These are phyloP conservation scores for Orthonyx spaldingii DNA, from an alignment of 2,113 vertebrate genomes.

Conservation along the genomic window DNA sequence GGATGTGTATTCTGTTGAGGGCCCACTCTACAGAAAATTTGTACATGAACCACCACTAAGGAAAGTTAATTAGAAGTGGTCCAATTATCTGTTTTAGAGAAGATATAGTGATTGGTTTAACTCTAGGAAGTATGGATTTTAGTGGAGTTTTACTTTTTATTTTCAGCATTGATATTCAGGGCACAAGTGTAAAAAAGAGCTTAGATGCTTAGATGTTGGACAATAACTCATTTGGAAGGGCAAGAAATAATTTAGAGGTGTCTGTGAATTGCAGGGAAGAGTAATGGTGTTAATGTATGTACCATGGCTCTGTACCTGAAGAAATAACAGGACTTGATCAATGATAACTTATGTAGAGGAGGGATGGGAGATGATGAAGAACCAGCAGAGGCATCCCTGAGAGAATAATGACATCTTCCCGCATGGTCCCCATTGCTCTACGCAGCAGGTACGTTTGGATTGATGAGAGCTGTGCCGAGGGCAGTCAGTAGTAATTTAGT, in stretches of 20 bases:
- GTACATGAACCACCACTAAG: background rate
- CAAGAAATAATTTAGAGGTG: slow-evolving; percentile 60
- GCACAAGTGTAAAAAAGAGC: background rate
- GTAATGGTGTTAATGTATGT: slow-evolving; percentile 49
- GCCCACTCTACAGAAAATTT: background rate
- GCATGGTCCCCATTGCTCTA: background rate
- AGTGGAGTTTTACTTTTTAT: background rate
- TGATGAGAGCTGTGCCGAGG: slow-evolving; percentile 52
- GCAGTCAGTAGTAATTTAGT: slow-evolving; percentile 61
- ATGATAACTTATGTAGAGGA: slow-evolving; percentile 34
- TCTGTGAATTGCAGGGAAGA: slow-evolving; percentile 54
- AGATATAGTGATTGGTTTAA: background rate
- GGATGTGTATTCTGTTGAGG: background rate
- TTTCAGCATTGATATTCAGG: slow-evolving; percentile 20
- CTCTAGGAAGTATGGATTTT: background rate
- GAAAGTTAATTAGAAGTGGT: background rate
- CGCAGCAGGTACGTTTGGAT: slow-evolving; percentile 52
- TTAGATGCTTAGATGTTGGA: background rate
- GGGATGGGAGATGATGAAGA: slow-evolving; percentile 58
- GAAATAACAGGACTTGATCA: slow-evolving; percentile 67
- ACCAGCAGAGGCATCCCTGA: slow-evolving; percentile 6
- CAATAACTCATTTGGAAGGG: slow-evolving; percentile 52
- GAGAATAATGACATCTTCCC: slow-evolving; percentile 59
- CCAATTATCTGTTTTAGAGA: background rate
- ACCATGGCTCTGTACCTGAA: slow-evolving; percentile 42